Base-by-base conservation (phyloP, 37 sponge, comb jelly and placozoan genomes). In the Theonella swinhoei region DNA sequence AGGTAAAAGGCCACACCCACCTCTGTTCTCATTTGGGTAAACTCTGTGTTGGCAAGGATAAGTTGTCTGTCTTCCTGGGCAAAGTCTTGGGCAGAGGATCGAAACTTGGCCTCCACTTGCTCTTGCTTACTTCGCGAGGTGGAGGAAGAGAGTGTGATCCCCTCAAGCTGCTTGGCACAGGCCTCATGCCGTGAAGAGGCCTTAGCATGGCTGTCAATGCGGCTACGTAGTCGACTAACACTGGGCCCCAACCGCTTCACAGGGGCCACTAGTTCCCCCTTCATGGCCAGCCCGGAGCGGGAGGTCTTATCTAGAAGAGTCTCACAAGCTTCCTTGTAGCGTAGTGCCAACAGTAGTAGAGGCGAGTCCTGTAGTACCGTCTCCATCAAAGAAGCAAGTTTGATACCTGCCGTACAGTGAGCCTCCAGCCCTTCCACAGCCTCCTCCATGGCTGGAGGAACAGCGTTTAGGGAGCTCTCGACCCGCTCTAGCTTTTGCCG, bases 331-430 rank as follows among this genome's bases (percentile, higher is more conserved):
- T 91, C 92, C 36, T 77, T 62, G 60, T 68, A 91, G 26, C 84
- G 30, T 24, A 79, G 59, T 3, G 89, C 89, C 38, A 91, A 62
- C 62, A 75, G 9, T 0, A 74, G 75, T 25, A 91, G 32, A 20
- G 92, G 88, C 25, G 92, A 82, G 8, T 91, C 92, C 70, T 81
- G 74, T 32, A 90, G 80, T 19, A 90, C 66, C 20, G 75, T 90
- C 41, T 72, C 91, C 39, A 90, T 70, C 0, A 85, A 81, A 19
- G 80, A 79, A 43, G 91, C 81, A 2, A 90, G 78, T 42, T 80
- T 69, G 3, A 80, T 40, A 8, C 86, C 91, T 2, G 87, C 26
- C 31, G 32, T 30, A 67, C 91, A 74, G 66, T 38, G 76, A 2
- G 64, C 36, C 37, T 67, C 74, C 69, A 90, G 75, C 39, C 76